Evolutionary conservation across 2,113 vertebrate genomes (phyloP).

Genomic region (Athene noctua): DNA sequence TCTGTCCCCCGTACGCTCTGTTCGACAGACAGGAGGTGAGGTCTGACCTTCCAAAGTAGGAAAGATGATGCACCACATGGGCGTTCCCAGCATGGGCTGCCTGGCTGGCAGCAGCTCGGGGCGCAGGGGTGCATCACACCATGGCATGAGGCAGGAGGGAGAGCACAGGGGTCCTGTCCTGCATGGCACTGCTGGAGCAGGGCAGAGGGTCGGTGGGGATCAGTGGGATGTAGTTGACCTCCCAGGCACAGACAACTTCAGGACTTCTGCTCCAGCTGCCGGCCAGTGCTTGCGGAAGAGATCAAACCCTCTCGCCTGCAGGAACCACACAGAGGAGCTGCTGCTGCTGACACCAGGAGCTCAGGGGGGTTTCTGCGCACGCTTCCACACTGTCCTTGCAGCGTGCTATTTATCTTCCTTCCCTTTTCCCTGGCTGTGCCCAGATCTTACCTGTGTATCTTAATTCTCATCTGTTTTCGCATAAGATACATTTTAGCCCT

Average conservation of each 20-base stretch:
- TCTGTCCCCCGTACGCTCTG: fast-evolving
- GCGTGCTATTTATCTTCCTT: background rate
- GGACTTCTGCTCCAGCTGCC: background rate
- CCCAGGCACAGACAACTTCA: background rate
- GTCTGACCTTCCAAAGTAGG: background rate
- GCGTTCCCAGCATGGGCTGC: fast-evolving
- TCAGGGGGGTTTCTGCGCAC: background rate
- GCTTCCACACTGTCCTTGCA: background rate
- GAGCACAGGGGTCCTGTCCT: fast-evolving
- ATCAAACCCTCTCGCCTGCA: background rate
- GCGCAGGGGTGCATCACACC: background rate
- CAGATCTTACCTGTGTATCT: constrained; percentile 57
- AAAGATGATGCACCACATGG: fast-evolving
- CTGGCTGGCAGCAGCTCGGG: background rate
- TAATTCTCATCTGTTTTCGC: constrained; percentile 67
- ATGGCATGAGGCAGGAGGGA: fast-evolving
- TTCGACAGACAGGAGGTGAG: background rate
- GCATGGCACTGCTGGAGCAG: background rate
- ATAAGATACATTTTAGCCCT: constrained; percentile 66
- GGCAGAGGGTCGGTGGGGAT: fast-evolving
- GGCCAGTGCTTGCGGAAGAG: fast-evolving
- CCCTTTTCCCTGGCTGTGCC: background rate
- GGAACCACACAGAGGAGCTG: background rate
- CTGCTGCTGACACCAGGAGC: background rate
- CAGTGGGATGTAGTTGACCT: fast-evolving